Base-by-base conservation (phyloP, 2,113 vertebrate species). In the Protomyctophum bolini region DNA sequence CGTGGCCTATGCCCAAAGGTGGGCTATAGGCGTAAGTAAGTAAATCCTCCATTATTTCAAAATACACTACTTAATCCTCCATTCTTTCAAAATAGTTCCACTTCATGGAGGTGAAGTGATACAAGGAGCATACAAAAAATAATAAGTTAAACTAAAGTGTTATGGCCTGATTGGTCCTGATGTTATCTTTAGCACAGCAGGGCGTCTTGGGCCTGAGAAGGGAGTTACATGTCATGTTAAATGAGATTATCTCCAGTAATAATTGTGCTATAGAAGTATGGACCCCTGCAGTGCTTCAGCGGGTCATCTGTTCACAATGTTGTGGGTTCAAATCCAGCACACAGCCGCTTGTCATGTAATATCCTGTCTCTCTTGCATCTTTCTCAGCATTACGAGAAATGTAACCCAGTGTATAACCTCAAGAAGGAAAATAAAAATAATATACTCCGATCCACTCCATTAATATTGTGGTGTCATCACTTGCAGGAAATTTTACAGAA, bases 401-500 rank as follows among this genome's bases (percentile, higher is more conserved):
- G 3, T 21, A 50, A 64, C 10, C 51, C 11, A 10, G 50, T 7
- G 60, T 45, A n/a, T 33, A 33, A 58, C 51, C n/a, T 54, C 51
- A 54, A 54, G 5, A 54, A 54, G n/a, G 41, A 10, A 54, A 8
- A 58, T 15, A 51, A n/a, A n/a, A 12, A 11, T n/a, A n/a, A n/a
- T n/a, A 54, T 4, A 54, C 10, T 3, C 8, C 50, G 6, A 63
- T 50, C 6, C 11, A 54, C 33, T 6, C 33, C 33, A 41, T 41
- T 54, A 2, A 29, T 66, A 63, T 72, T 10, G 14, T 48, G 11
- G 56, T 75, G 79, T 68, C 33, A 58, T 76, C 58, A 54, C 29
- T 7, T 58, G 7, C 28, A 12, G 65, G 0, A 4, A 41, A 41
- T 6, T 41, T 1, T 41, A 6, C 33, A 41, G 33, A 6, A 41